Base-by-base conservation (phyloP, 1,140 invertebrate genomes). In the Samia ricini region DNA sequence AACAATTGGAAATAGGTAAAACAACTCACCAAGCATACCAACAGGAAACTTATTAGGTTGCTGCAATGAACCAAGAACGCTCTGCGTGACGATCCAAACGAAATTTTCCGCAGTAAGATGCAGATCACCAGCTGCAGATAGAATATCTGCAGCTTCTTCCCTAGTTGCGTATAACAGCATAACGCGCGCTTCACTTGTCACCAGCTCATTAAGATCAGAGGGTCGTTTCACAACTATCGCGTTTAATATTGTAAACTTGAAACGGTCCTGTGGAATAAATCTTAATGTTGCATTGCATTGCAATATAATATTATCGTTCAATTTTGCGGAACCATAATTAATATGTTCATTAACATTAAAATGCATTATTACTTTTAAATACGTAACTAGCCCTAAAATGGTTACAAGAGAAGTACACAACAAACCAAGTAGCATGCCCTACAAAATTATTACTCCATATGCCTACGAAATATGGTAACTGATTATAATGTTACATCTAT, bases 21-120 rank as follows among this genome's bases (percentile, higher is more conserved):
- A 42, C 33, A 49, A 92, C 93, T 93, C 86, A 97, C 98, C 97
- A 10, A 99, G 90, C 95, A 98, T 97, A 26, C 98, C 98, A 19
- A 98, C 94, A 0, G 97, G 97, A 83, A 98, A 98, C 72, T 96
- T 94, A 66, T 94, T 92, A 0, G 95, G 93, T n/a, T 95, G 94
- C 71, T 95, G 86, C 77, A 87, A 79, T 1, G 85, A 85, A 18
- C 93, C 97, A 42, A 99, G 96, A 50, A 98, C 97, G 74, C 96
- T 97, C 85, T 98, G 97, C n/a, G 97, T 98, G 0, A 98, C 97
- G 54, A 99, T 96, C 98, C 98, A 99, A 6, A 99, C 97, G 83
- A 98, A 99, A 82, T 98, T 98, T 81, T 97, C 96, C 2, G 97
- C 97, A 0, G 97, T 98, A 51, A 99, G 94, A 69, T 97, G 96